Evolutionary conservation across 2,113 vertebrate genomes (phyloP), one percentile per base, ranked within the genome.

Genomic region (Lichenostomus cassidix): DNA sequence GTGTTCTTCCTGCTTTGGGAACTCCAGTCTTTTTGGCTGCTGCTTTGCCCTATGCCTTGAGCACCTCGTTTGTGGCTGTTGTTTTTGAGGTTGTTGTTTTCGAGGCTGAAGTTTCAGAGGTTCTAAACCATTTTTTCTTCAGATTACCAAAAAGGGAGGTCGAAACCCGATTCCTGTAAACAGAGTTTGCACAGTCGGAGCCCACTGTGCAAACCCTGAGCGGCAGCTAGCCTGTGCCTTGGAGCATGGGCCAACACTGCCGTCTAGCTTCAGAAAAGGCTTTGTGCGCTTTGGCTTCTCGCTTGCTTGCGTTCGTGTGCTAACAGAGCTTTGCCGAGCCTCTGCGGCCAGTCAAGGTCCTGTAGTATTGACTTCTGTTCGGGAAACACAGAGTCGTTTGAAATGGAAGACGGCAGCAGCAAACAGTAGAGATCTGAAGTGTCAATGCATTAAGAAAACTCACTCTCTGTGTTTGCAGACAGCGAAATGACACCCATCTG

Each of bases 231-330:
- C 19, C 47, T 20, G 64, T 55, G 39, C 27, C 35, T 63, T 3
- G 4, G 11, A 82, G 52, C 15, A 6, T 29, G 67, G 53, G 58
- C 53, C 84, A 76, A 60, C 58, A 71, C 82, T 87, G 94, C 94
- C 62, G 20, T 73, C 87, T 93, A 79, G 94, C 78, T 82, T 64
- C 62, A 23, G 15, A 47, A 37, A 37, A 39, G 21, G 69, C 25
- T 60, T 56, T 28, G 27, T 12, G 22, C 20, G 4, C 29, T 44
- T 59, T 2, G 31, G 35, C 60, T 59, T 29, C 3, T 37, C 1
- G n/a, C 29, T 31, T 0, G n/a, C 29, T 31, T 0, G 0, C 0
- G 0, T 37, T 73, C 46, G 0, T 21, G 18, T 9, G 22, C 33
- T 50, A 31, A 27, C 21, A 14, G 13, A 46, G 58, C 27, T 82